Conservation (phyloP, 2,113 vertebrate genomes). For the Albula goreensis region DNA sequence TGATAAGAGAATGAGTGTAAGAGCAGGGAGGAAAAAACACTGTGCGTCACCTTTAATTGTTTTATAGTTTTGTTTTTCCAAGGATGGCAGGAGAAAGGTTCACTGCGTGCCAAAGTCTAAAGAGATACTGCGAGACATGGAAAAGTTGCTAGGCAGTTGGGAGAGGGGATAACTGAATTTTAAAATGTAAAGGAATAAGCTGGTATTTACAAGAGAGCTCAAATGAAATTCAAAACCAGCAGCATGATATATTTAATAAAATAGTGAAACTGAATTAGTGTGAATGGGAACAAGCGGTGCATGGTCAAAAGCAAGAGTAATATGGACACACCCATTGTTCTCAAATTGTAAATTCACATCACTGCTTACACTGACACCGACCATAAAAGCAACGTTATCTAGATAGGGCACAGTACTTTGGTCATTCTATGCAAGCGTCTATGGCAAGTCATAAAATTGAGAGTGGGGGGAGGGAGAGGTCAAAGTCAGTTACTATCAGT, state of each 20-base stretch:
- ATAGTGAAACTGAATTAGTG: not conserved
- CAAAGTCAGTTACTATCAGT: constrained; percentile 61
- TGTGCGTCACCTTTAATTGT: constrained; percentile 37
- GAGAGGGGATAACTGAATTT: not conserved
- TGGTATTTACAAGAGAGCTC: not conserved
- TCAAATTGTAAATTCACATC: constrained; percentile 45
- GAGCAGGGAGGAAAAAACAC: not conserved
- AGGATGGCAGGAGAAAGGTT: constrained; percentile 37
- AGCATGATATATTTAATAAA: not conserved
- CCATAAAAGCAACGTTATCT: constrained; percentile 75
- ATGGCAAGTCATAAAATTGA: constrained; percentile 67
- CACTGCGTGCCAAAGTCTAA: constrained; percentile 58
- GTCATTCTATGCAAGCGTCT: constrained; percentile 56
- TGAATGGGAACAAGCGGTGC: not conserved
- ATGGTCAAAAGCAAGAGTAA: constrained; percentile 9
- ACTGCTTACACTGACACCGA: constrained; percentile 60
- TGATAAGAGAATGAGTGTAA: not conserved
- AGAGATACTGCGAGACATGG: constrained; percentile 24
- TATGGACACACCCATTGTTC: constrained; percentile 64
- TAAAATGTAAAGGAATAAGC: not conserved
- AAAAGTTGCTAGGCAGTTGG: not conserved
- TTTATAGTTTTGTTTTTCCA: constrained; percentile 52
- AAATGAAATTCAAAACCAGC: not conserved
- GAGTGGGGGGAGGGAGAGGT: constrained; percentile 59
- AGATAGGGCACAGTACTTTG: constrained; percentile 67